Evolutionary conservation across 2,113 vertebrate species (phyloP), one percentile per base, ranked within the genome.

Genomic region (Semicossyphus pulcher): DNA sequence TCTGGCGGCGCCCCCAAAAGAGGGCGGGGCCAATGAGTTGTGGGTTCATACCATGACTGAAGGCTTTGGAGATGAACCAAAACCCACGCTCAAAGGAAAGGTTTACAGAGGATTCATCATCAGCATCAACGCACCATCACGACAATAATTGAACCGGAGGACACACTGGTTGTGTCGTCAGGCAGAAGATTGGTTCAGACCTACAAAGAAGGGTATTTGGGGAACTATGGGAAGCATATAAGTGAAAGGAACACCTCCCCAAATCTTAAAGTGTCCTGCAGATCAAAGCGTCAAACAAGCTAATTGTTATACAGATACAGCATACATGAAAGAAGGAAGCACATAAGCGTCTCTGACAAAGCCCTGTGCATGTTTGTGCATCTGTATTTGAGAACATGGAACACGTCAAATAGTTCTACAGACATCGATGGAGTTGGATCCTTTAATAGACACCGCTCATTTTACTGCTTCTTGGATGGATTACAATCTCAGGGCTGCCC

Each of bases 81-180:
- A 41, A 18, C 15, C 16, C 10, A 41, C 4, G 12, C 37, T 18
- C 39, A 42, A 42, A 42, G 16, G 18, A 53, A 61, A 0, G 3
- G 32, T 21, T 20, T 47, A 41, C 60, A 29, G 32, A 65, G 10
- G 44, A 49, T 65, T 58, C 42, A 8, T 23, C 60, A 57, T 45
- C 73, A 41, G 29, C 20, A 36, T 21, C 39, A 14, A 42, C 26
- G 1, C 4, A 11, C 12, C 11, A 49, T 52, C 34, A 16, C 7
- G 0, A 5, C 10, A 1, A 41, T 16, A 5, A 37, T 15, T n/a
- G 10, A 48, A 16, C 21, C 2, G 26, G 34, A 68, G 20, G 70
- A 58, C 81, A 58, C 39, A 4, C 66, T 31, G 76, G 66, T 9
- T 47, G 76, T 79, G 76, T 76, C 25, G 5, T 44, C 2, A 0